Evolutionary conservation across 2,888 invertebrate genomes (phyloP), one percentile per base, ranked within the genome.

Genomic region (Kuschelorhynchus macadamiae): DNA sequence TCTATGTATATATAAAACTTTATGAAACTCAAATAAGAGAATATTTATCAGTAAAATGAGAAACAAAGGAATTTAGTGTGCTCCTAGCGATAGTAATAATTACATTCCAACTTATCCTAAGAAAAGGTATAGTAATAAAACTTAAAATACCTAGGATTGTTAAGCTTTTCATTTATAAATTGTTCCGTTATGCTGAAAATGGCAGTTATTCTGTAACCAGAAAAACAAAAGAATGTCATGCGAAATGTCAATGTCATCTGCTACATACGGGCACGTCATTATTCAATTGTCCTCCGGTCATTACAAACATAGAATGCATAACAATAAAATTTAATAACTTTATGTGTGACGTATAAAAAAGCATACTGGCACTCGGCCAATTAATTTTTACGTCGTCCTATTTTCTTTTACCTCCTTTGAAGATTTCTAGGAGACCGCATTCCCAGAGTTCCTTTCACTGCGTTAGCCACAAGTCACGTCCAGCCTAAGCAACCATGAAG

Each of bases 371-470:
- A 39, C 39, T 18, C 16, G 53, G 36, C 53, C 62, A 62, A 62
- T 62, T 62, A 62, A 62, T 53, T 62, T 53, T 62, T 62, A 62
- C 25, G 52, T 52, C 53, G 52, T 42, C 46, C 39, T 46, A 39
- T 62, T 52, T 53, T 42, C 42, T 44, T 53, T 53, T 62, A 53
- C 53, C 62, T 52, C 46, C 21, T 36, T 39, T 46, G 53, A 53
- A 62, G 62, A 62, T 62, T 62, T 53, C 46, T 46, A 62, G 25
- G 46, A 62, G 53, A 46, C 33, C 62, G 46, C 53, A 53, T 62
- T 62, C 62, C 30, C 53, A 56, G 56, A 56, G 56, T 56, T 64
- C 56, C 63, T 64, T 64, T 64, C 63, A 50, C 56, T 49, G 63
- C 14, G 17, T 46, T 52, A 20, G 2, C 25, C 25, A 49, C 49